phyloP scores from a whole-genome alignment of 2,797 vertebrate genomes.

The Podargus strigoides region DNA sequence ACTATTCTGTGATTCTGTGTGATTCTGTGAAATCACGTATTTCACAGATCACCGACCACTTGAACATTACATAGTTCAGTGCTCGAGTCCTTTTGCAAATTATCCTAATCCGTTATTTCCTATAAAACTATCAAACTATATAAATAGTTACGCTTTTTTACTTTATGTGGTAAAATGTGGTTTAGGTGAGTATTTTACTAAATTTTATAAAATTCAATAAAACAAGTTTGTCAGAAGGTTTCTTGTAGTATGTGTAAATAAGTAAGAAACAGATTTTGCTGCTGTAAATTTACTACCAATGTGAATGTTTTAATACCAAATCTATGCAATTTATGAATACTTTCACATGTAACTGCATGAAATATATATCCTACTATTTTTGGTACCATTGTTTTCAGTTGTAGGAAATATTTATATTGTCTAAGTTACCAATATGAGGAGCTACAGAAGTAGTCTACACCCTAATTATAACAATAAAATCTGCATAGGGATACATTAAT shows the following conservation, averaged over 20 bases:
- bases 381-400: neutral
- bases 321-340: neutral
- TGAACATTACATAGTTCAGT: neutral
- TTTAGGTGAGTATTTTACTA: neutral
- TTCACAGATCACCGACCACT: neutral
- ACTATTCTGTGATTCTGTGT: no score
- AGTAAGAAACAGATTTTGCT: neutral
- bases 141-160: neutral
- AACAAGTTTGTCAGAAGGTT: neutral
- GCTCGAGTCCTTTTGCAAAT: neutral
- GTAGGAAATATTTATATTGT: neutral
- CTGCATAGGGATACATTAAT: neutral
- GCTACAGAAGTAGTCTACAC: neutral
- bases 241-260: neutral
- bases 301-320: neutral
- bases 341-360: neutral
- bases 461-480: neutral
- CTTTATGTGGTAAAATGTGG: neutral
- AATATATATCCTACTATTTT: neutral
- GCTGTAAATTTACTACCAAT: neutral
- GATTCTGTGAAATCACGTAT: no score
- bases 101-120: neutral
- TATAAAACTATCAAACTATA: neutral
- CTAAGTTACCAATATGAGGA: neutral
- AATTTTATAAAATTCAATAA: neutral